Base-by-base conservation (phyloP, 2,113 vertebrate species). In the Ifrita kowaldi region DNA sequence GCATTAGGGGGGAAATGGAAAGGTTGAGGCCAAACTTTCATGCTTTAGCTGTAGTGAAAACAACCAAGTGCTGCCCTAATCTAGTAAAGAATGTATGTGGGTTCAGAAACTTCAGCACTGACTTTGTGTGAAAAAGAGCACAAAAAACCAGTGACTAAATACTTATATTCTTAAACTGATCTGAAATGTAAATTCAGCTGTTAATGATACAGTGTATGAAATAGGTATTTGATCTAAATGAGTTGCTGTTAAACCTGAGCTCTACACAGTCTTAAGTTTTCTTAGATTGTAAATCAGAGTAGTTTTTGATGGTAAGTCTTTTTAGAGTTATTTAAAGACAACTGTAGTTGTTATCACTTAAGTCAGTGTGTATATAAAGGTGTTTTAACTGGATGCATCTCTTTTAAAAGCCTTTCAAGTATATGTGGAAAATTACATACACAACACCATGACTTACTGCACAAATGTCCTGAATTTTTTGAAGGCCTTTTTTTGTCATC, bases 261-360 rank as follows among this genome's bases (percentile, higher is more conserved):
- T 32, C 59, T 89, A 8, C 24, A 8, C 16, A 18, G 26, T 9
- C 30, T 24, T 59, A 11, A 0, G 0, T 70, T 13, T 73, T 84
- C 56, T 64, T 79, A n/a, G 32, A 9, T 41, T 57, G 46, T 60
- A 60, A 73, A 76, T 60, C n/a, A 39, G 32, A 64, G 41, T 53
- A 85, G 18, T 4, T 59, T 92, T 78, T 60, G 64, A 33, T 62
- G 33, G 42, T 73, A 30, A 50, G 39, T 73, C 4, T 64, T 33
- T 67, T 57, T 10, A 23, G 59, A 67, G 32, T 14, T 67, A 53
- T 86, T 67, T 27, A 28, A 77, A 80, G 53, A 69, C 32, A 52
- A 1, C 27, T 69, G n/a, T 63, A 50, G 37, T 44, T 55, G 47
- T 70, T 84, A 49, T 37, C 24, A 27, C 13, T 42, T n/a, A 55